Conservation (phyloP, 2,797 vertebrate genomes). For the Hippoglossus hippoglossus region DNA sequence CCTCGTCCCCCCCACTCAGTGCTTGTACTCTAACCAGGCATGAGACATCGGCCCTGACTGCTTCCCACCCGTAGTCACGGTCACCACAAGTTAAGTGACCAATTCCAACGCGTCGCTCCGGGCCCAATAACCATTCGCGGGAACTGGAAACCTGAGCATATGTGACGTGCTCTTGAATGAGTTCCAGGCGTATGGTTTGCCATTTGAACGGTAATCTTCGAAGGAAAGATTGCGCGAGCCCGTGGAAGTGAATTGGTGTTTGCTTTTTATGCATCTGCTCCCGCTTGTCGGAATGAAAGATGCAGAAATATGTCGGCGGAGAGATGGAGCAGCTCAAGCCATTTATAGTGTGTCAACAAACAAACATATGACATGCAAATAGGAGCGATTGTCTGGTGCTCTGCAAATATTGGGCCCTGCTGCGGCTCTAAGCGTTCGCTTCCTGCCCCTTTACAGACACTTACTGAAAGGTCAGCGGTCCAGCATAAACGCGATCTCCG, state of each 20-base stretch:
- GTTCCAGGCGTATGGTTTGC: constrained; percentile 54
- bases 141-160: constrained; percentile 54
- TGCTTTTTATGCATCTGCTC: constrained; percentile 53
- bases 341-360: constrained; percentile 66
- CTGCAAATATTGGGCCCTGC: constrained; percentile 64
- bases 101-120: constrained; percentile 65
- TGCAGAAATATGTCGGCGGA: constrained; percentile 40
- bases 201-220: constrained; percentile 57
- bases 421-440: constrained; percentile 30
- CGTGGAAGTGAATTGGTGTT: constrained; percentile 48
- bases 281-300: constrained; percentile 33
- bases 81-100: constrained; percentile 79
- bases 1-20: constrained; percentile 35
- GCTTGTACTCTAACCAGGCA: constrained; percentile 72
- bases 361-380: constrained; percentile 60
- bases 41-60: constrained; percentile 73
- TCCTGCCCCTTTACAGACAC: constrained; percentile 23
- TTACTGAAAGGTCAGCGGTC: constrained; percentile 43
- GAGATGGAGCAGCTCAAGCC: constrained; percentile 42
- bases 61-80: constrained; percentile 67
- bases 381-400: constrained; percentile 38
- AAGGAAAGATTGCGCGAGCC: constrained; percentile 41
- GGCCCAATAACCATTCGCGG: constrained; percentile 62
- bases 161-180: constrained; percentile 64
- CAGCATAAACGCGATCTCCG: neutral